Conservation (phyloP, 2,797 vertebrate species). For the Sebastes ruberrimus region DNA sequence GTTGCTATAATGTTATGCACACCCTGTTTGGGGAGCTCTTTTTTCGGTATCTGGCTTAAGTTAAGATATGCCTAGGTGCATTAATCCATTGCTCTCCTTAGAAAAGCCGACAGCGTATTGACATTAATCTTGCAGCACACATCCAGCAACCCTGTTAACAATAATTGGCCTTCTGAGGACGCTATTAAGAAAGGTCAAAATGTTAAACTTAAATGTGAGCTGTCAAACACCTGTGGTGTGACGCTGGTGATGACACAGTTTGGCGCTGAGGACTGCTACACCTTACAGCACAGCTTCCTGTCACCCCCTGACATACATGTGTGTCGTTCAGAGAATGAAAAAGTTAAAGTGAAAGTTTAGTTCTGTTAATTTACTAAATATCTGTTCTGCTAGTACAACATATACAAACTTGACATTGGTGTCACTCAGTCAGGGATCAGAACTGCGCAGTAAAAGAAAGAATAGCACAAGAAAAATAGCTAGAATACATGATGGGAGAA, state of each 20-base stretch:
- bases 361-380: neutral
- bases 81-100: neutral
- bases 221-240: constrained; percentile 14
- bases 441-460: neutral
- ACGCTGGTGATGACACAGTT: neutral
- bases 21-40: neutral
- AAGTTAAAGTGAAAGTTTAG: no score
- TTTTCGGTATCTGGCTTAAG: neutral
- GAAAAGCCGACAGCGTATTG: constrained; percentile 12
- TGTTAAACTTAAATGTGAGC: constrained; percentile 24
- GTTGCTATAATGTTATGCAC: neutral
- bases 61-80: neutral
- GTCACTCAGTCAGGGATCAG: neutral
- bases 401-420: neutral
- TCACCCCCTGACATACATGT: neutral
- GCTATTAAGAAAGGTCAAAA: neutral
- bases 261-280: neutral
- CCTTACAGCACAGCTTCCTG: neutral
- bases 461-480: no score
- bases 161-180: neutral
- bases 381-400: neutral
- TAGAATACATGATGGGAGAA: neutral
- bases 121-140: neutral
- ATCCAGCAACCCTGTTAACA: neutral
- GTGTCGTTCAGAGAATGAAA: no score